phyloP scores from a whole-genome alignment of 2,113 vertebrate genomes.

The Clarias macrocephalus region DNA sequence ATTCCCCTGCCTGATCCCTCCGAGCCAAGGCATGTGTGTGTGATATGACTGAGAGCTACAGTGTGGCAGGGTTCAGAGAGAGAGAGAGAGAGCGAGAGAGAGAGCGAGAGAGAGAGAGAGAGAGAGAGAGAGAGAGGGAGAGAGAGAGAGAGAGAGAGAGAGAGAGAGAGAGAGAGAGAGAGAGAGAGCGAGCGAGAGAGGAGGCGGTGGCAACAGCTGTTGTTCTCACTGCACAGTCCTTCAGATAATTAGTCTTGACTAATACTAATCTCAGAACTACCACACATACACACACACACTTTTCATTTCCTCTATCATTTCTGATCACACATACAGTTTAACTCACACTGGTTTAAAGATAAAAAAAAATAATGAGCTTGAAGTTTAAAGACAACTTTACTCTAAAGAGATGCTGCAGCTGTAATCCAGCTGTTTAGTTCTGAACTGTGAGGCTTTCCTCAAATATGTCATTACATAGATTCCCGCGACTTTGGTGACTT shows the following conservation, averaged over 20 bases:
- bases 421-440: too few species aligned
- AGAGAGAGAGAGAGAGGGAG: not conserved
- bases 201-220: not conserved
- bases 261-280: not conserved
- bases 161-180: not conserved
- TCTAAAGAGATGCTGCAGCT: not conserved
- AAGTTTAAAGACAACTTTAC: not conserved
- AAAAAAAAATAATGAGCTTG: not conserved
- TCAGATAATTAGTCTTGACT: not conserved
- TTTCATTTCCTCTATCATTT: not conserved
- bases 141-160: not conserved
- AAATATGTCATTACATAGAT: not conserved
- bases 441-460: not conserved
- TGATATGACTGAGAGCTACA: not conserved
- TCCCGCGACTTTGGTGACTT: too few species aligned
- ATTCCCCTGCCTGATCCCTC: not conserved
- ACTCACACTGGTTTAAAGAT: too few species aligned
- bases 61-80: not conserved
- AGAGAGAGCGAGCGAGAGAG: not conserved
- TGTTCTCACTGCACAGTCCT: not conserved
- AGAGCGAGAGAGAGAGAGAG: not conserved
- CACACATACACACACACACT: slow-evolving; percentile 4
- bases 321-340: not conserved
- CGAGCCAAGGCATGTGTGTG: not conserved
- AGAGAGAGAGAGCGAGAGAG: not conserved